Percentiles rank a stretch among this genome's conserved stretches.
Evolutionary conservation across 2,797 vertebrate genomes (phyloP).

Genomic region (Dicrostonyx torquatus): DNA sequence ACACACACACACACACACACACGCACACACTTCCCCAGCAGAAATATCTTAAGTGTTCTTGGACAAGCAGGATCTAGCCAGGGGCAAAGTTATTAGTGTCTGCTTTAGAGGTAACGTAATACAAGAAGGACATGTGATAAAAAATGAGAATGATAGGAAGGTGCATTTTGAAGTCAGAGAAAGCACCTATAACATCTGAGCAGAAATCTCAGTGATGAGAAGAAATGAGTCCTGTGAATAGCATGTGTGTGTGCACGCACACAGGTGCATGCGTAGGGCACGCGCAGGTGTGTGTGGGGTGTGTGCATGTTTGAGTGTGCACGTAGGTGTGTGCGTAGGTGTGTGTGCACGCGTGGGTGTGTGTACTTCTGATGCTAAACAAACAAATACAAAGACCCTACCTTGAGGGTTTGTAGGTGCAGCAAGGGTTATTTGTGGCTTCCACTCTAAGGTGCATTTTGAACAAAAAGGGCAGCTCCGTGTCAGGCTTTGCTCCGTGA

Average conservation of each 20-base stretch:
- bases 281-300: too few species aligned
- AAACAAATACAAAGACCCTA: neutral
- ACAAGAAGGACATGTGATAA: neutral
- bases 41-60: neutral
- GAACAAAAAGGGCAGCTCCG: neutral
- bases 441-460: neutral
- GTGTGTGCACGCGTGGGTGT: neutral
- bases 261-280: too few species aligned
- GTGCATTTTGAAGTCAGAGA: neutral
- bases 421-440: neutral
- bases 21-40: neutral
- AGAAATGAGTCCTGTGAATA: neutral
- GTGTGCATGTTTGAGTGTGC: too few species aligned
- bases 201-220: neutral
- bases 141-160: neutral
- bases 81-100: neutral
- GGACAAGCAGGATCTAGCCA: neutral
- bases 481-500: neutral
- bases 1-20: neutral
- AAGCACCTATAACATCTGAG: neutral
- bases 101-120: neutral
- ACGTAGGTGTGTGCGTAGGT: too few species aligned
- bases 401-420: neutral
- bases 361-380: neutral
- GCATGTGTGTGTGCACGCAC: neutral